These are phyloP conservation scores for Nycticryphes semicollaris DNA, from an alignment of 2,113 vertebrate species.

Conservation along the genomic window DNA sequence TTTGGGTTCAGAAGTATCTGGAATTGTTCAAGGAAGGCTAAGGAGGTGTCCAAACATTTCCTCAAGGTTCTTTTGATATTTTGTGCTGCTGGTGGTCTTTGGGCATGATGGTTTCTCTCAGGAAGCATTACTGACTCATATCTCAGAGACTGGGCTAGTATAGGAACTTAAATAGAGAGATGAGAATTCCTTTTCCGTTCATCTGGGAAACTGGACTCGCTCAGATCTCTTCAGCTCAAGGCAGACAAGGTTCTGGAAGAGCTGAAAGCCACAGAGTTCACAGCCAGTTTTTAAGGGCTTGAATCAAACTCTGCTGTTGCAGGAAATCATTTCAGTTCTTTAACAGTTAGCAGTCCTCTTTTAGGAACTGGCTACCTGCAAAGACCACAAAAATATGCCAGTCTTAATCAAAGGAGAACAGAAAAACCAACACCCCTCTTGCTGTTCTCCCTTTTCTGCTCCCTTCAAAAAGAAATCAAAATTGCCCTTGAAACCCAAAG, in stretches of 20 bases:
- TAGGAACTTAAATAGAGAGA: neutral
- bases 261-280: neutral
- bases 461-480: neutral
- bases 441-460: neutral
- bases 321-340: neutral
- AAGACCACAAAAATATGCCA: neutral
- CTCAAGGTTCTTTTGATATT: conserved; percentile 28
- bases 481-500: neutral
- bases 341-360: neutral
- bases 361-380: neutral
- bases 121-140: conserved; percentile 1
- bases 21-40: conserved; percentile 45
- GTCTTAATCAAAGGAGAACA: neutral
- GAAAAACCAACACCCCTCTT: neutral
- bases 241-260: neutral
- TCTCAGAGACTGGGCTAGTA: neutral
- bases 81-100: neutral
- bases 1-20: conserved; percentile 20
- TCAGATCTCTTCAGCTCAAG: neutral
- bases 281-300: neutral
- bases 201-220: neutral
- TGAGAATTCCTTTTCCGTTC: neutral
- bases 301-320: neutral
- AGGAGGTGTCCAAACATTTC: conserved; percentile 31
- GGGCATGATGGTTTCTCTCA: neutral